Percentiles rank a stretch among this genome's conserved stretches.
Conservation (phyloP, 2,797 vertebrate genomes). For the Emys orbicularis region DNA sequence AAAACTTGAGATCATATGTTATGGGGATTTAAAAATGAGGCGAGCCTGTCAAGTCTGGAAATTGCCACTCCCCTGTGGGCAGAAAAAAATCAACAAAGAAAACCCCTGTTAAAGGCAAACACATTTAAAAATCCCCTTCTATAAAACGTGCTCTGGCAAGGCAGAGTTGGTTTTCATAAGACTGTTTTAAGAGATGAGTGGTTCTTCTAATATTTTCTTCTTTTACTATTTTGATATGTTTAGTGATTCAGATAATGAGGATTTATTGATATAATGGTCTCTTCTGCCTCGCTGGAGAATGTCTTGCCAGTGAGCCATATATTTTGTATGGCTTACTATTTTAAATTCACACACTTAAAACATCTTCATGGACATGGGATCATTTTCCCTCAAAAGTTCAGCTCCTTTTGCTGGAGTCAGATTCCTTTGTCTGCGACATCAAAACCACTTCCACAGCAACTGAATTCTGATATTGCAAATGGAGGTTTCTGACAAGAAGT, state of each 20-base stretch:
- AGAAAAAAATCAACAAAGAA: slow-evolving; percentile 33
- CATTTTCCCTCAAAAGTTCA: slow-evolving; percentile 43
- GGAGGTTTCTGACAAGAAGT: slow-evolving; percentile 60
- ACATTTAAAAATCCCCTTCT: slow-evolving; percentile 17
- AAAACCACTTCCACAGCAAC: slow-evolving; percentile 34
- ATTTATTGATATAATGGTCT: slow-evolving; percentile 59
- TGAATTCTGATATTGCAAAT: slow-evolving; percentile 48
- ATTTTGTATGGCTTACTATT: slow-evolving; percentile 60
- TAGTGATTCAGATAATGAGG: slow-evolving; percentile 70
- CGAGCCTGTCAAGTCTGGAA: slow-evolving; percentile 57
- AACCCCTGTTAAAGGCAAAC: slow-evolving; percentile 51
- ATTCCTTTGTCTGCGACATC: slow-evolving; percentile 52
- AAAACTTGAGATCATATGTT: slow-evolving; percentile 64
- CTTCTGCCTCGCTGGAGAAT: slow-evolving; percentile 64
- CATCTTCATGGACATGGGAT: slow-evolving; percentile 38
- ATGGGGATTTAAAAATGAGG: slow-evolving; percentile 52
- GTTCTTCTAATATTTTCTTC: slow-evolving; percentile 64
- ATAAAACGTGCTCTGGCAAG: slow-evolving; percentile 27
- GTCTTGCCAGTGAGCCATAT: slow-evolving; percentile 57
- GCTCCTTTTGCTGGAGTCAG: slow-evolving; percentile 24
- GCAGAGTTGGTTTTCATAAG: slow-evolving; percentile 37
- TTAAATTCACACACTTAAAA: slow-evolving; percentile 59
- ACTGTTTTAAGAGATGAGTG: slow-evolving; percentile 32
- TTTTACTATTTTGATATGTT: slow-evolving; percentile 64
- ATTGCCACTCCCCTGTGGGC: slow-evolving; percentile 53